These are phyloP conservation scores for Ophioderma brevispina DNA, from an alignment of 35 echinoderm and acorn worm species.

Conservation along the genomic window DNA sequence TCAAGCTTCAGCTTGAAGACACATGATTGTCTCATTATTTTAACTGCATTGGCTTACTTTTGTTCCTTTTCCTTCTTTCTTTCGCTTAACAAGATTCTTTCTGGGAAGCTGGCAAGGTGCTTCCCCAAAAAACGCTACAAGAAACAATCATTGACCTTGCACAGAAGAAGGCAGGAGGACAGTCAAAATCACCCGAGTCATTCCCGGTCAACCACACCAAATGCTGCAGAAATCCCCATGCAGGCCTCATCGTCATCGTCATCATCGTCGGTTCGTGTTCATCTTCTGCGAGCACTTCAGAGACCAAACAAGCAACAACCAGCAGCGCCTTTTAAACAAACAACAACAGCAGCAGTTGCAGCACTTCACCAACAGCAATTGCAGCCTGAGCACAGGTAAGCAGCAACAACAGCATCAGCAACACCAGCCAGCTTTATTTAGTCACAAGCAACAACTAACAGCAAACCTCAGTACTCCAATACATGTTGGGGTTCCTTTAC, in stretches of 20 bases:
- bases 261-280: conserved; percentile 18
- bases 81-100: too few species aligned
- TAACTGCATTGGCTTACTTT: too few species aligned
- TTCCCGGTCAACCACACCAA: conserved; percentile 74
- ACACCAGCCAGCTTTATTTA: background rate
- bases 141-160: conserved; percentile 71
- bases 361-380: background rate
- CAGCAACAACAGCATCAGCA: background rate
- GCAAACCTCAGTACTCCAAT: background rate
- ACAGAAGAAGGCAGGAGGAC: conserved; percentile 74
- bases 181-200: conserved; percentile 77
- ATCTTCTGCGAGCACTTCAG: background rate
- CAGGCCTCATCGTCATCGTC: background rate
- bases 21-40: too few species aligned
- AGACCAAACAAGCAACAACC: conserved; percentile 8
- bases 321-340: background rate
- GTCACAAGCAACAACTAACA: too few species aligned
- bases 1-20: too few species aligned
- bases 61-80: too few species aligned
- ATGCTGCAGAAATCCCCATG: conserved; percentile 29
- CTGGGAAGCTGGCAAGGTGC: background rate
- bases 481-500: conserved; percentile 4
- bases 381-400: background rate
- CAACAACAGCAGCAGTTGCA: background rate
- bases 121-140: conserved; percentile 40